phyloP scores from a whole-genome alignment of 1,140 invertebrate genomes.

The Drosophila pseudoobscura region DNA sequence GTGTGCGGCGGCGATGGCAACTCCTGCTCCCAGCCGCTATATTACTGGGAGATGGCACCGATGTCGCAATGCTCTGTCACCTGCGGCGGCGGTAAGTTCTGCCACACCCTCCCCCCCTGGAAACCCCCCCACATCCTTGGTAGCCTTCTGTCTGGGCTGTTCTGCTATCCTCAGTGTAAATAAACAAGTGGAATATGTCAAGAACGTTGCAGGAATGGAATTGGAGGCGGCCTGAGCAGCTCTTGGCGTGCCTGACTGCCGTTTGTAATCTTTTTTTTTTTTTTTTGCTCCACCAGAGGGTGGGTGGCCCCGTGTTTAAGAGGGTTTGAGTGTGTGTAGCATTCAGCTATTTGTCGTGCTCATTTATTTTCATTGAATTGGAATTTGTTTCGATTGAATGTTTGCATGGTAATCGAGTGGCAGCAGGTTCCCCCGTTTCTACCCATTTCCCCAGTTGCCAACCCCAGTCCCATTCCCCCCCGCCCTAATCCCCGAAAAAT shows the following conservation, averaged over 20 bases:
- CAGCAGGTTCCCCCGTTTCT: conserved; percentile 34
- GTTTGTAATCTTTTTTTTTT: conserved; percentile 58
- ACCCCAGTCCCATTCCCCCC: neutral
- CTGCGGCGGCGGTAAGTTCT: conserved; percentile 94
- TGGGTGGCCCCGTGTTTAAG: too few species aligned
- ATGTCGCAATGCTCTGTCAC: conserved; percentile 93
- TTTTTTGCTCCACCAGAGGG: too few species aligned
- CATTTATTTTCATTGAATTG: conserved; percentile 81
- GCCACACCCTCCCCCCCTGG: neutral
- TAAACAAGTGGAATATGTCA: conserved; percentile 81
- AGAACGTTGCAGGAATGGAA: conserved; percentile 48
- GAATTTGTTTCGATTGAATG: conserved; percentile 81
- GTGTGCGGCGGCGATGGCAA: conserved; percentile 95
- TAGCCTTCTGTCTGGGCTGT: conserved; percentile 6
- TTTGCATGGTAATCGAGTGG: conserved; percentile 80
- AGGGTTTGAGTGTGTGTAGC: conserved; percentile 7
- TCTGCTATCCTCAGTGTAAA: conserved; percentile 62
- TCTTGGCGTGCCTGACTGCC: conserved; percentile 61
- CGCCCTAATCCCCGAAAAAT: neutral
- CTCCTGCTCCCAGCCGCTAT: conserved; percentile 89
- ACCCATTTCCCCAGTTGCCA: too few species aligned
- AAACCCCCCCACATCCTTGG: conserved; percentile 5
- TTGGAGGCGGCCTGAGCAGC: conserved; percentile 42
- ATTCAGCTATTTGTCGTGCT: conserved; percentile 72
- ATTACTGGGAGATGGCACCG: conserved; percentile 92